Base-by-base conservation (phyloP, 1,140 invertebrate genomes). In the Mizuhopecten yessoensis region DNA sequence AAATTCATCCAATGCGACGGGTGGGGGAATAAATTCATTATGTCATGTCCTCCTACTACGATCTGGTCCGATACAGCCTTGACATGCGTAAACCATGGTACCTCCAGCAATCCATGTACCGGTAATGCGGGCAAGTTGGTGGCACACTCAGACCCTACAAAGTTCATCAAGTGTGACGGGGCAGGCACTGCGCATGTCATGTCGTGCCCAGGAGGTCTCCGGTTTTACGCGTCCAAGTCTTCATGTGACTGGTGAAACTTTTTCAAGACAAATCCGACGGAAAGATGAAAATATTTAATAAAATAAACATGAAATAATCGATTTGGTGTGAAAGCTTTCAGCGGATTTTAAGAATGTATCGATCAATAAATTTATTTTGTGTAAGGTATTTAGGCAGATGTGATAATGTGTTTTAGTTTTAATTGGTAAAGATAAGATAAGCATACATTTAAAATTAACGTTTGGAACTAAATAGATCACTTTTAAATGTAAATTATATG, bases 1-100 rank as follows among this genome's bases (percentile, higher is more conserved):
- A 93, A 93, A 87, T 94, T 88, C 89, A 92, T 94, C 88, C 91
- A 94, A 33, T 94, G 94, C 88, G 91, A 93, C 86, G 87, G 86
- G 0, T 92, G 89, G 90, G 92, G 93, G 0, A 15, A 92, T 13
- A 75, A 88, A 0, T 94, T 89, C 34, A 87, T 91, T 36, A 88
- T 87, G 87, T 33, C 87, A 15, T 90, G 90, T 75, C 87, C 90
- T 33, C 20, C 42, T 29, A 33, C 34, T 36, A 7, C 42, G 20
- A 49, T 90, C 33, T 90, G 90, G 90, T 49, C 34, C 15, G 87
- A 90, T n/a, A 0, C n/a, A 9, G 33, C 33, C 13, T 49, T 33
- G 34, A 88, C 86, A n/a, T 90, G 90, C 34, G 87, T 29, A 88
- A 29, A 1, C 15, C 1, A 9, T 29, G 57, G 57, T 3, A 29